Evolutionary conservation across 2,888 invertebrate species (phyloP).

Genomic region (Oscheius sp.): DNA sequence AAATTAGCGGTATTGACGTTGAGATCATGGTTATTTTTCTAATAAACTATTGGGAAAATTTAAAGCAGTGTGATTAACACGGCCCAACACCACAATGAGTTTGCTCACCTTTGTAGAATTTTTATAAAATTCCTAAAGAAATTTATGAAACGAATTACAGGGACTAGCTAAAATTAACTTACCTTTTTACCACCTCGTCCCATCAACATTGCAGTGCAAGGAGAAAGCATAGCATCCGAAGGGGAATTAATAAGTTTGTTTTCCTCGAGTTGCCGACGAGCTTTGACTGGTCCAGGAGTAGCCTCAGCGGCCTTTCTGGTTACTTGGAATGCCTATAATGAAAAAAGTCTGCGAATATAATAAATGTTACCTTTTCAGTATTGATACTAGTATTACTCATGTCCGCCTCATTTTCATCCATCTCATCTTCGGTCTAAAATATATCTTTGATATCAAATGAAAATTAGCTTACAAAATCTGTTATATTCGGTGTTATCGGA

Average conservation of each 20-base stretch:
- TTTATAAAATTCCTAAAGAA: constrained; percentile 19
- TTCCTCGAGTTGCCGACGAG: constrained; percentile 46
- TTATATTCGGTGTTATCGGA: not conserved
- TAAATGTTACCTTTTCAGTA: constrained; percentile 18
- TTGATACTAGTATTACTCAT: constrained; percentile 20
- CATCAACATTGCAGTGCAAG: constrained; percentile 53
- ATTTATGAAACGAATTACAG: not conserved
- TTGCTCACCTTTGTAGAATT: constrained; percentile 9
- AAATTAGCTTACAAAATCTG: not conserved
- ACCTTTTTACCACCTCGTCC: constrained; percentile 37
- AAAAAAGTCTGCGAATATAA: not conserved
- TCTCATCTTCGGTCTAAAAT: constrained; percentile 13
- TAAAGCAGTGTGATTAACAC: too few relatives aligned
- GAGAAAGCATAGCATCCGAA: constrained; percentile 54
- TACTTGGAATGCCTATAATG: constrained; percentile 14
- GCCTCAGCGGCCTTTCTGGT: not conserved
- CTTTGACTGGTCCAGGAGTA: constrained; percentile 51
- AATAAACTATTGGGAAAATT: too few relatives aligned
- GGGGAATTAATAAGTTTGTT: constrained; percentile 48
- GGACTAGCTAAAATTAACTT: not conserved
- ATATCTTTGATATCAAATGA: not conserved
- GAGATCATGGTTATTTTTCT: too few relatives aligned
- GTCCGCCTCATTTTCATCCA: constrained; percentile 23
- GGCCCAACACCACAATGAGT: too few relatives aligned
- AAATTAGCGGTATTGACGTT: too few relatives aligned